Evolutionary conservation across 2,797 vertebrate species (phyloP), one percentile per base, ranked within the genome.

Genomic region (Philypnodon macrostomus): DNA sequence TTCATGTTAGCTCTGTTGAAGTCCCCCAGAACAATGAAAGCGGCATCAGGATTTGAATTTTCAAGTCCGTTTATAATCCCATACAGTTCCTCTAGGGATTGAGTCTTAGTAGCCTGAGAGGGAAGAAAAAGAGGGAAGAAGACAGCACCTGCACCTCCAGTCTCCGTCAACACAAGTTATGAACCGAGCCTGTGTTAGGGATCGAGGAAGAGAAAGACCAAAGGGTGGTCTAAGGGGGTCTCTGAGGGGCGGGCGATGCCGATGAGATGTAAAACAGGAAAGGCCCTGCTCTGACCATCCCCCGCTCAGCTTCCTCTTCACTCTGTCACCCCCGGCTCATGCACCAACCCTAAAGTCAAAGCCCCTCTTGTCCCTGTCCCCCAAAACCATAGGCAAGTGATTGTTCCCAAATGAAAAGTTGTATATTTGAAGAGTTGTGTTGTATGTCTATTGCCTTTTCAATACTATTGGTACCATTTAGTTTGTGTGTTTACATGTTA

Each of bases 301-400:
- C 79, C 80, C 70, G 48, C 40, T 33, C 52, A 68, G 42, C 63
- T 75, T 81, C 70, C 53, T 73, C 63, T 54, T 73, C 62, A 67
- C 42, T 23, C 55, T 54, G 36, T 50, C 16, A 11, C 67, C 70
- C 56, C 67, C 55, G 55, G 55, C 59, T 63, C 64, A 71, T 63
- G 60, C 61, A 56, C 55, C 49, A 68, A 77, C 57, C 60, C 53
- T 55, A 33, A 75, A 59, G 75, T 84, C 77, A 86, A 85, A 77
- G 35, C 60, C 68, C 63, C 64, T 30, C 70, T 78, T 83, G 74
- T 84, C 45, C 67, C 35, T 32, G 23, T 19, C 62, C 50, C 29
- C 23, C 41, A 9, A 30, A 78, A 75, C 73, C 58, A 75, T 66
- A 55, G 70, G 55, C 73, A 64, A 58, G 59, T 40, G 56, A 66